These are phyloP conservation scores for Proisotoma minuta DNA, from an alignment of 2,888 invertebrate genomes.

Conservation along the genomic window DNA sequence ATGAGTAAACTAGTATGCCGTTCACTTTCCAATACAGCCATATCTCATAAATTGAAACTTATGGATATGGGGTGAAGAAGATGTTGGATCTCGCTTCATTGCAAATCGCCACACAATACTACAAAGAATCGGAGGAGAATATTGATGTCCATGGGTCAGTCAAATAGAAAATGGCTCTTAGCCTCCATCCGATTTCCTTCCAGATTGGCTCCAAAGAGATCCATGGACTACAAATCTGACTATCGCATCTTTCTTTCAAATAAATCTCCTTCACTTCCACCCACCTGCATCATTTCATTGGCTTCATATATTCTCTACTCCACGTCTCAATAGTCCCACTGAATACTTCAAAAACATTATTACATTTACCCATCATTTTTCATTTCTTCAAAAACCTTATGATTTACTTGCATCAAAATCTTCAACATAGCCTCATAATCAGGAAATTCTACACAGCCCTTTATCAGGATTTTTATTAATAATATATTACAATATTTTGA, in stretches of 20 bases:
- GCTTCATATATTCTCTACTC: background rate
- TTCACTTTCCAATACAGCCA: slow-evolving; percentile 9
- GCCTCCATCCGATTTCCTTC: background rate
- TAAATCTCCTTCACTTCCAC: background rate
- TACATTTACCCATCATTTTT: background rate
- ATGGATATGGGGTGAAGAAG: slow-evolving; percentile 46
- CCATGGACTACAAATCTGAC: slow-evolving; percentile 5
- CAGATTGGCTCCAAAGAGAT: background rate
- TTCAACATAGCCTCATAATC: no score
- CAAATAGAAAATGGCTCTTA: background rate
- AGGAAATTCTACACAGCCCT: no score
- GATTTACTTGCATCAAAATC: no score
- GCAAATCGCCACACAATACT: slow-evolving; percentile 36
- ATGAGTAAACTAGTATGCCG: slow-evolving; percentile 34
- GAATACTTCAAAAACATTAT: no score
- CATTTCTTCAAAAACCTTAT: no score
- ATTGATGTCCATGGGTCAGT: slow-evolving; percentile 32
- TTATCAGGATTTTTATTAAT: no score
- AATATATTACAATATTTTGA: no score
- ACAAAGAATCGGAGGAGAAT: slow-evolving; percentile 36
- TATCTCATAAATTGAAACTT: slow-evolving; percentile 43
- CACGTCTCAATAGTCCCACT: background rate
- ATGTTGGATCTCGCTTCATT: slow-evolving; percentile 30
- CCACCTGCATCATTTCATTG: slow-evolving; percentile 6
- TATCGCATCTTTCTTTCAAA: slow-evolving; percentile 1